Conservation (phyloP, 2,113 vertebrate species). For the Dasyornis broadbenti region DNA sequence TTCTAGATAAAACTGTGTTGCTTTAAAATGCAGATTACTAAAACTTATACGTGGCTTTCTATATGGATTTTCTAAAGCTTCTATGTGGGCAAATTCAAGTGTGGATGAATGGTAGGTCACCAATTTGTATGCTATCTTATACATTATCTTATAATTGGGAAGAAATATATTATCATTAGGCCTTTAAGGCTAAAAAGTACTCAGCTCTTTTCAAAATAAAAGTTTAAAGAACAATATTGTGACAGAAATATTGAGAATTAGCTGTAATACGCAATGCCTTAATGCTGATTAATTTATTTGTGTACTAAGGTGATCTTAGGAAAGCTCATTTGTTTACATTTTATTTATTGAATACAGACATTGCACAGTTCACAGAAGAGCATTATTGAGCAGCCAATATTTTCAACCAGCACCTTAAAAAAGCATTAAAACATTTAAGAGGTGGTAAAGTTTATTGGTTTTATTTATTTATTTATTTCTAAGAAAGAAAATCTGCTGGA, state of each 20-base stretch:
- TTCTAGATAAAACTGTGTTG: background rate
- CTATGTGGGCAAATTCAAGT: background rate
- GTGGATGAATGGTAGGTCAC: background rate
- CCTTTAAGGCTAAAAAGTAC: background rate
- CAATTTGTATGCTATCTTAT: background rate
- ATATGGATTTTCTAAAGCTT: background rate
- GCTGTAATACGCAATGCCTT: background rate
- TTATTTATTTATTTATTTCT: background rate
- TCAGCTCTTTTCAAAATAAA: background rate
- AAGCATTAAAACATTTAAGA: background rate
- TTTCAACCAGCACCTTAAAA: background rate
- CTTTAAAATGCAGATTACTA: background rate
- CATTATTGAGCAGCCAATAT: background rate
- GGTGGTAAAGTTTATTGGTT: background rate
- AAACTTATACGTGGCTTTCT: background rate
- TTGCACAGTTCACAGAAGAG: background rate
- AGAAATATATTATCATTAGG: background rate
- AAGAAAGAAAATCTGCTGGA: background rate
- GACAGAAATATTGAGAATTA: background rate
- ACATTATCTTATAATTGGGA: background rate
- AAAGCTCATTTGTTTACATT: background rate
- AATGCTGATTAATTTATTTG: background rate
- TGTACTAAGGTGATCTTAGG: background rate
- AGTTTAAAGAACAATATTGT: background rate
- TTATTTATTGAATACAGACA: background rate